Evolutionary conservation across 2,113 vertebrate genomes (phyloP).

Genomic region (Vireo altiloquus): DNA sequence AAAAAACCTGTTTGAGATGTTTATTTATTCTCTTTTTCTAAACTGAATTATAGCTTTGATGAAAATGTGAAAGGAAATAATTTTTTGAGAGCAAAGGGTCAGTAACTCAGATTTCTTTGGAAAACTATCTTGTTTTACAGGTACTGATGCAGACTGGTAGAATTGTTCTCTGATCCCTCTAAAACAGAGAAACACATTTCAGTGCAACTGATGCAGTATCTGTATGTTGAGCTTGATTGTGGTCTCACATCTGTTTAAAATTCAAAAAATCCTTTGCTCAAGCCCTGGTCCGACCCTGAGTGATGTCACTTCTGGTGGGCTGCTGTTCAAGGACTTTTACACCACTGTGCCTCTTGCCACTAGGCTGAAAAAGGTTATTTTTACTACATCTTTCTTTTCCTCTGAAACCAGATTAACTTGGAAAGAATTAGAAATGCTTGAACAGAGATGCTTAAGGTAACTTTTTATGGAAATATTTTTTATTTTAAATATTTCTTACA

Average conservation of each 20-base stretch:
- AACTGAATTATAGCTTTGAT: not conserved
- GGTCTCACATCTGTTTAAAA: not conserved
- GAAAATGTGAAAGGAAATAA: not conserved
- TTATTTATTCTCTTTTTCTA: not conserved
- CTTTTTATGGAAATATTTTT: not conserved
- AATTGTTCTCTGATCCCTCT: not conserved
- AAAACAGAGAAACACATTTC: not conserved
- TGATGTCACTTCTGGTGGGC: not conserved
- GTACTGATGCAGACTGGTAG: not conserved
- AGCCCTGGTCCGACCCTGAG: not conserved
- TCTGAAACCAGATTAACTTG: not conserved
- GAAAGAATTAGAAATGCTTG: not conserved
- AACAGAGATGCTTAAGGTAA: not conserved
- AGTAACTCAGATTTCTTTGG: not conserved
- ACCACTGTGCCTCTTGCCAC: not conserved
- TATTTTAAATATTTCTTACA: not conserved
- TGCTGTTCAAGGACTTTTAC: not conserved
- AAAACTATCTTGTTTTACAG: not conserved
- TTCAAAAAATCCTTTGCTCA: not conserved
- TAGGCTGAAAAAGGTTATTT: not conserved
- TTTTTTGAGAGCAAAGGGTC: not conserved
- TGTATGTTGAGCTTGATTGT: not conserved
- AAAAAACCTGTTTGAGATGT: not conserved
- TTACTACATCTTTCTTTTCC: not conserved
- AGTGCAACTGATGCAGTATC: not conserved